A percentile compares a stretch with the other conserved stretches of the same genome.
Evolutionary conservation across 1,140 invertebrate genomes (phyloP).

Genomic region (Bathynomus jamesi): DNA sequence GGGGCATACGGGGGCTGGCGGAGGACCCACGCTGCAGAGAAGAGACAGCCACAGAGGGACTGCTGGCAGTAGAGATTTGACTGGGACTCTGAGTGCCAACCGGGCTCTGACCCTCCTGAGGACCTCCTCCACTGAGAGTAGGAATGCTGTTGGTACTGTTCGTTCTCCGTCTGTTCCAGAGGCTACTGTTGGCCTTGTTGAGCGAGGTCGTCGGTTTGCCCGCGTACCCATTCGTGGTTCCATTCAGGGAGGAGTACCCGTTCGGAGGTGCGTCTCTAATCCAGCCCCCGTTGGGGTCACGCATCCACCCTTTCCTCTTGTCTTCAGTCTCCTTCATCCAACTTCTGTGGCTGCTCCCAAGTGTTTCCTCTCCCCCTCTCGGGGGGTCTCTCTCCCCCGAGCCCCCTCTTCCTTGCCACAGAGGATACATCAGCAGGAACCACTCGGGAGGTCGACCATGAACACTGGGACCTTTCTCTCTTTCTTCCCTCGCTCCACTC

Average conservation of each 20-base stretch:
- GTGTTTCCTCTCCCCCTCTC: not conserved
- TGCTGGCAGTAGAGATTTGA: conserved; percentile 9
- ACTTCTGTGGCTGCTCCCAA: not conserved
- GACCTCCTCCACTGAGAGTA: not conserved
- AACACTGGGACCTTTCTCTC: too few species aligned
- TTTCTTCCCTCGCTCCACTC: too few species aligned
- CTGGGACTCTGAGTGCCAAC: not conserved
- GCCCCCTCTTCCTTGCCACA: not conserved
- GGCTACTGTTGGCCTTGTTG: conserved; percentile 12
- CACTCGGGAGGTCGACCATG: not conserved
- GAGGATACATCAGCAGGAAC: not conserved
- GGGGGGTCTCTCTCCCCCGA: not conserved
- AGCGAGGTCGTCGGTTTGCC: not conserved
- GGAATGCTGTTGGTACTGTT: conserved; percentile 15
- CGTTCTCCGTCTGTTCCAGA: conserved; percentile 12
- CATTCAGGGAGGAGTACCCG: not conserved
- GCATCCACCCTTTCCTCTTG: not conserved
- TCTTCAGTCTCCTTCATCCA: not conserved
- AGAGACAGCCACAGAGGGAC: not conserved
- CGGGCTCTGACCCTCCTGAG: not conserved
- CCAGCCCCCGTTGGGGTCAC: not conserved
- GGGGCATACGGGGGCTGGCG: conserved; percentile 30
- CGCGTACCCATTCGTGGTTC: not conserved
- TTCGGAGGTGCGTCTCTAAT: not conserved
- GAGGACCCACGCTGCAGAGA: conserved; percentile 24